Evolutionary conservation across 92 coral and sea anemone genomes (phyloP).

Genomic region (Epizoanthus illoricatus): DNA sequence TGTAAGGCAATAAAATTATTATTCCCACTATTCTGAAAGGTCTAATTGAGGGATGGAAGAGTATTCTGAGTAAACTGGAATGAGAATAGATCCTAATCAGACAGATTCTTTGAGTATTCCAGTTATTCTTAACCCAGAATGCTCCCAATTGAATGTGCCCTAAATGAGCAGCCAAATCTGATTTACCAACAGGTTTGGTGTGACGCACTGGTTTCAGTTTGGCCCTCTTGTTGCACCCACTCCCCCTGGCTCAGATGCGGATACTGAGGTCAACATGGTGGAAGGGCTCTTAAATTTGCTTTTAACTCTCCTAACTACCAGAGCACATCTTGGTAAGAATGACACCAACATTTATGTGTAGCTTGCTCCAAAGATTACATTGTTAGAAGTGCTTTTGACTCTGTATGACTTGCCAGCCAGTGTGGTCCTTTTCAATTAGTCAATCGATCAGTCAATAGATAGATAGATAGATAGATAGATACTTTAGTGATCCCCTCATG

Average conservation of each 20-base stretch:
- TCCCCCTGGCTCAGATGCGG: constrained; percentile 85
- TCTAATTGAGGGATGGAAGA: too few relatives aligned
- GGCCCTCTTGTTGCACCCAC: constrained; percentile 70
- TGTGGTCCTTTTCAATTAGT: too few relatives aligned
- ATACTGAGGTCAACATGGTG: constrained; percentile 84
- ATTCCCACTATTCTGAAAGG: too few relatives aligned
- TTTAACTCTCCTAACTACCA: constrained; percentile 77
- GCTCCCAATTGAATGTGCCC: not conserved
- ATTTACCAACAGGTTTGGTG: constrained; percentile 58
- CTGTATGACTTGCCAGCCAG: too few relatives aligned
- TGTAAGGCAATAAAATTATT: too few relatives aligned
- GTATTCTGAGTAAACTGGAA: too few relatives aligned
- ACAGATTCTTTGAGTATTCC: not conserved
- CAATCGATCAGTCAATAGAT: too few relatives aligned
- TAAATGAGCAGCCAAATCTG: not conserved
- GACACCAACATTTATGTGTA: not conserved
- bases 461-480: too few relatives aligned
- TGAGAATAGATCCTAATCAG: too few relatives aligned
- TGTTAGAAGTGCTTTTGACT: too few relatives aligned
- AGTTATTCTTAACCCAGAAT: not conserved
- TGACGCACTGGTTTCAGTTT: constrained; percentile 95
- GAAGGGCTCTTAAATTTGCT: constrained; percentile 91
- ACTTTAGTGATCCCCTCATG: too few relatives aligned
- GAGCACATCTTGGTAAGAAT: constrained; percentile 81
- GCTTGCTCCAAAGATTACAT: not conserved